A percentile compares a stretch with the other conserved stretches of the same genome.
Conservation (phyloP, 2,797 vertebrate genomes). For the Fistularia tabacaria region DNA sequence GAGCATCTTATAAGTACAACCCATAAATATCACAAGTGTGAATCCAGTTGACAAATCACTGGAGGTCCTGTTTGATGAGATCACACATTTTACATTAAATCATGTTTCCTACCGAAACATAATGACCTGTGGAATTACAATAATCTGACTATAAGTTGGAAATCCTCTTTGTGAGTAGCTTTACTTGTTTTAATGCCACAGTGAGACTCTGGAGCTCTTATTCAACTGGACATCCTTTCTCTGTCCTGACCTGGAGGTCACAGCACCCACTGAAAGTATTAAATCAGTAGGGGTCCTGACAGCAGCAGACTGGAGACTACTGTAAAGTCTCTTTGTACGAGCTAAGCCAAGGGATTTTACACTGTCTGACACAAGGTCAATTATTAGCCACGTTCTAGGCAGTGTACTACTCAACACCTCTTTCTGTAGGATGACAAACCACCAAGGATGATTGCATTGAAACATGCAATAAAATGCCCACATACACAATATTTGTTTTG, state of each 20-base stretch:
- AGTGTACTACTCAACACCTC: slow-evolving; percentile 33
- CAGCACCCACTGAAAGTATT: slow-evolving; percentile 51
- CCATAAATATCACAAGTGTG: too few relatives aligned
- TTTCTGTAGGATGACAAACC: slow-evolving; percentile 39
- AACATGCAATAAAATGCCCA: slow-evolving; percentile 8
- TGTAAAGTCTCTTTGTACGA: slow-evolving; percentile 23
- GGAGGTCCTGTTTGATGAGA: too few relatives aligned
- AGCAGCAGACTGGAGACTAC: slow-evolving; percentile 9
- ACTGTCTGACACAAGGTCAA: slow-evolving; percentile 38
- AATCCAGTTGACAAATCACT: too few relatives aligned
- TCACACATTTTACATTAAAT: too few relatives aligned
- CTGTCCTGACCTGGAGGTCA: slow-evolving; percentile 33
- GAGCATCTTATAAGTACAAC: too few relatives aligned
- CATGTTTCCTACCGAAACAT: neutral
- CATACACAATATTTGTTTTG: slow-evolving; percentile 5
- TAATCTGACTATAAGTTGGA: slow-evolving; percentile 12
- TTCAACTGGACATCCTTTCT: slow-evolving; percentile 29
- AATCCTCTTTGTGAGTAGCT: neutral
- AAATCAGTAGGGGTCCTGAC: slow-evolving; percentile 43
- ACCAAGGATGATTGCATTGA: slow-evolving; percentile 21
- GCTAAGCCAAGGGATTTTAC: slow-evolving; percentile 15
- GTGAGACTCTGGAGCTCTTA: slow-evolving; percentile 44
- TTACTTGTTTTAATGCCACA: slow-evolving; percentile 3
- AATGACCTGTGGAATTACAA: slow-evolving; percentile 9
- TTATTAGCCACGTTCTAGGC: slow-evolving; percentile 13